Evolutionary conservation across 2,113 vertebrate species (phyloP).

Genomic region (Hystrix cristata): DNA sequence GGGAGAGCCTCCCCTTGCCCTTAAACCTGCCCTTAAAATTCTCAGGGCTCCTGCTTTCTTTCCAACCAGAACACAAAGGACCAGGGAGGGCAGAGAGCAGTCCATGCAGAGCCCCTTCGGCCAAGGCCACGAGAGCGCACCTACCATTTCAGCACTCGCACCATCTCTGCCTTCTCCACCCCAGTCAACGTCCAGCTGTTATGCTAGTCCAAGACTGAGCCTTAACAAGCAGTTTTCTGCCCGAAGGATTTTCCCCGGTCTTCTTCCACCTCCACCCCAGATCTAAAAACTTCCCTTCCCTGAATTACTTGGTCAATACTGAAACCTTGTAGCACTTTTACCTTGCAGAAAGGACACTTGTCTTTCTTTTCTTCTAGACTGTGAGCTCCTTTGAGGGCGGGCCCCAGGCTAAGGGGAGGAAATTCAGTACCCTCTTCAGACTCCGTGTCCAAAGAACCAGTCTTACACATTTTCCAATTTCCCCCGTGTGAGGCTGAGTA

Average conservation of each 20-base stretch:
- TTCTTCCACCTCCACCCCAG: background rate
- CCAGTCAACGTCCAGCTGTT: background rate
- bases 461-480: background rate
- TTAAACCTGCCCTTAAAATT: background rate
- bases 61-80: background rate
- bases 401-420: background rate
- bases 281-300: background rate
- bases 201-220: background rate
- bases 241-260: background rate
- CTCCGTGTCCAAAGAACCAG: background rate
- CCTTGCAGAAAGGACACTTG: background rate
- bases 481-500: background rate
- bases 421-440: background rate
- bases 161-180: background rate
- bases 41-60: conserved; percentile 12
- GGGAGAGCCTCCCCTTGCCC: background rate
- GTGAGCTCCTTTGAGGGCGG: background rate
- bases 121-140: background rate
- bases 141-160: background rate
- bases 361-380: conserved; percentile 50
- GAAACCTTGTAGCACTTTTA: background rate
- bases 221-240: background rate
- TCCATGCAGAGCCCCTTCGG: background rate
- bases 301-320: background rate
- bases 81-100: background rate